Percentiles rank a stretch among this genome's conserved stretches.
Conservation (phyloP, 2,113 vertebrate genomes). For the Baryphthengus martii region DNA sequence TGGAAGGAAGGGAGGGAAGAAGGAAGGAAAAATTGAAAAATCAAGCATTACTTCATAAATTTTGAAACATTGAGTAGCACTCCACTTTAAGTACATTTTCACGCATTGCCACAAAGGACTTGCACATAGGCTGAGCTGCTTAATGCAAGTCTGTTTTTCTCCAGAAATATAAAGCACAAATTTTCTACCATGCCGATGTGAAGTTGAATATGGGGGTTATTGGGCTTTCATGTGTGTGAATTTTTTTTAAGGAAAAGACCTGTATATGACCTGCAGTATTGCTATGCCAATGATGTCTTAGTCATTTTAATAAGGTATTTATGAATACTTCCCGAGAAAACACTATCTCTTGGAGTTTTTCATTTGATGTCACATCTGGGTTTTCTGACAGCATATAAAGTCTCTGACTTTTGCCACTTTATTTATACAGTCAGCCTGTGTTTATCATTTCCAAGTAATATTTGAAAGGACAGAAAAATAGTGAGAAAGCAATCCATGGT, state of each 20-base stretch:
- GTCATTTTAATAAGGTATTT: background rate
- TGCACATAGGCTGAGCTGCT: background rate
- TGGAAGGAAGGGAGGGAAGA: background rate
- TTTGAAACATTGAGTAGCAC: background rate
- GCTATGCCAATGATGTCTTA: background rate
- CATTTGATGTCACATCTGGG: background rate
- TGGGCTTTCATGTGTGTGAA: background rate
- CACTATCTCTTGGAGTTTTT: background rate
- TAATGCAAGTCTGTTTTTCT: background rate
- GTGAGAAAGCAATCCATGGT: background rate
- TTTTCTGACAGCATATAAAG: background rate
- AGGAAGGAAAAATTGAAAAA: background rate
- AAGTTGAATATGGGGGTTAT: background rate
- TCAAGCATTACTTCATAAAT: background rate
- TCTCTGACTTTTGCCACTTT: background rate
- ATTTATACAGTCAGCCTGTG: background rate
- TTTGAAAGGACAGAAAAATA: background rate
- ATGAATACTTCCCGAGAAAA: background rate
- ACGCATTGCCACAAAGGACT: background rate
- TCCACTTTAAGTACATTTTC: background rate
- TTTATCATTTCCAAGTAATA: background rate
- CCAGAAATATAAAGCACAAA: background rate
- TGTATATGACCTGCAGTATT: background rate
- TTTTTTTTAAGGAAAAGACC: background rate
- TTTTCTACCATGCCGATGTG: background rate